A percentile compares a stretch with the other conserved stretches of the same genome.
phyloP scores from a whole-genome alignment of 2,888 invertebrate species.

The Pollenia angustigena region DNA sequence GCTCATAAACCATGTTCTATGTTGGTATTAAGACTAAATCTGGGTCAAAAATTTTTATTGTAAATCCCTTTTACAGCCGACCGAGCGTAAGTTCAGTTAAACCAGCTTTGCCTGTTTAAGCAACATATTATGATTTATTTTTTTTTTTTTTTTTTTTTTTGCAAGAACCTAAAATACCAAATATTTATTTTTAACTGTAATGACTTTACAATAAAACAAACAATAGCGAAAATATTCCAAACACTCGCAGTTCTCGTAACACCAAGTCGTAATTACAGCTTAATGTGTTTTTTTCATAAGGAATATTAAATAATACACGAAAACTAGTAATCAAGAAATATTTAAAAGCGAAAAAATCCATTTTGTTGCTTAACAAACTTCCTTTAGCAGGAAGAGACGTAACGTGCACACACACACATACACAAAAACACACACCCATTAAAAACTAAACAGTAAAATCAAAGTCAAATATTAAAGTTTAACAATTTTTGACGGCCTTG shows the following conservation, averaged over 20 bases:
- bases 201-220: constrained; percentile 19
- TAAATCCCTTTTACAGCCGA: no score
- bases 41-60: no score
- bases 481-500: constrained; percentile 2
- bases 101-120: neutral
- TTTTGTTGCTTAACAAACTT: neutral
- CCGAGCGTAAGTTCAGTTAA: no score
- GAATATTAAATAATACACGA: constrained; percentile 1
- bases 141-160: no score
- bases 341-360: neutral
- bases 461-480: constrained; percentile 40
- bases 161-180: constrained; percentile 3
- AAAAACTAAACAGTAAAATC: constrained; percentile 5
- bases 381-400: neutral
- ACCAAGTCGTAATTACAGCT: constrained; percentile 14
- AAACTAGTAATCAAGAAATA: constrained; percentile 27
- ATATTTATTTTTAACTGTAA: neutral
- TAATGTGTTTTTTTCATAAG: neutral
- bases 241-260: neutral
- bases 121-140: no score
- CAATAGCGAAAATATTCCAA: no score
- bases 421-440: neutral
- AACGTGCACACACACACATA: neutral
- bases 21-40: no score
- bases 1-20: no score